Evolutionary conservation across 2,113 vertebrate genomes (phyloP).

Genomic region (Ceratotherium simum): DNA sequence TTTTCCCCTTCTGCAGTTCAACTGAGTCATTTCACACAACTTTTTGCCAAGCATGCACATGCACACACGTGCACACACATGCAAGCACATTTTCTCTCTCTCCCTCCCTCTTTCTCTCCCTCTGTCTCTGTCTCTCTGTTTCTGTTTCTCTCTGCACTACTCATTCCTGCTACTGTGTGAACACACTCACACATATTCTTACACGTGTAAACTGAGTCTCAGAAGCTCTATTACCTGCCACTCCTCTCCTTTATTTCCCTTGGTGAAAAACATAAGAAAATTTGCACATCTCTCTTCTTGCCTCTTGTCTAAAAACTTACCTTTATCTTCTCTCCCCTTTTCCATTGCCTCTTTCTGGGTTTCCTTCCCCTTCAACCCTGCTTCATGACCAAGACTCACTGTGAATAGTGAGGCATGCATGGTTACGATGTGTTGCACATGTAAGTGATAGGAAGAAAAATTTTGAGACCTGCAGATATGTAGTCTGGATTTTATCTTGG

Average conservation of each 20-base stretch:
- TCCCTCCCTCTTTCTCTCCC: not conserved
- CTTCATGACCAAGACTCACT: not conserved
- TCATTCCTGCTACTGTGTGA: not conserved
- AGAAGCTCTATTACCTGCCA: not conserved
- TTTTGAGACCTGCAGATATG: not conserved
- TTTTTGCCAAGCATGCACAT: not conserved
- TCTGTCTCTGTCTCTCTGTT: not conserved
- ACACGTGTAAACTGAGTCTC: not conserved
- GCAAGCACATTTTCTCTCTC: not conserved
- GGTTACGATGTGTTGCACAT: fast-evolving
- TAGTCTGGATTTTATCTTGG: not conserved
- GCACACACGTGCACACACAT: fast-evolving
- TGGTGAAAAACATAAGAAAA: not conserved
- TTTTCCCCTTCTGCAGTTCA: not conserved
- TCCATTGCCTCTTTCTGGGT: not conserved
- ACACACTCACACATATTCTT: not conserved
- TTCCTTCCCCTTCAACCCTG: not conserved
- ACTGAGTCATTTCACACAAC: not conserved
- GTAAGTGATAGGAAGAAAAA: not conserved
- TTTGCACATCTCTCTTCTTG: not conserved
- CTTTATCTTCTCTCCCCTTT: not conserved
- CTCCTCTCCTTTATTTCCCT: not conserved
- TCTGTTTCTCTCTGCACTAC: no score
- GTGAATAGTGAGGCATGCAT: fast-evolving
- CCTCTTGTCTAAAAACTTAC: not conserved